These are phyloP conservation scores for Nematostella vectensis DNA, from an alignment of 92 coral and sea anemone genomes.

Conservation along the genomic window DNA sequence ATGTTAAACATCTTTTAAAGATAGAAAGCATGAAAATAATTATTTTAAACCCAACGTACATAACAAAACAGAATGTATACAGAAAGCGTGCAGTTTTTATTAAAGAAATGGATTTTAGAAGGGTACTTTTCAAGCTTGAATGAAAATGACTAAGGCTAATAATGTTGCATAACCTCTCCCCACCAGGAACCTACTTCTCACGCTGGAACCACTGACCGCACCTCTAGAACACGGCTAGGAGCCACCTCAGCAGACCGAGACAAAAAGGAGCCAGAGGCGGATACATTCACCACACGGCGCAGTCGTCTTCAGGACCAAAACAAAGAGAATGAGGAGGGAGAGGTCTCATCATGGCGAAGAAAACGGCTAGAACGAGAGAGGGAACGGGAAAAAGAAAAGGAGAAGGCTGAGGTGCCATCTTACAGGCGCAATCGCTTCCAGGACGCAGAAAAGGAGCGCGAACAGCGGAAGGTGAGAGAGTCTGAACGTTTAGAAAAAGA, in stretches of 20 bases:
- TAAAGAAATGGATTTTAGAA: too few relatives aligned
- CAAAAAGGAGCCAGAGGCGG: conserved; percentile 43
- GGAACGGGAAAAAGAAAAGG: conserved; percentile 51
- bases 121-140: too few relatives aligned
- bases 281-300: conserved; percentile 28
- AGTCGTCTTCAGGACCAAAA: conserved; percentile 23
- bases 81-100: too few relatives aligned
- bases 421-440: conserved; percentile 16
- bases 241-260: conserved; percentile 19
- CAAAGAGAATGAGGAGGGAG: conserved; percentile 75
- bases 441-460: conserved; percentile 18
- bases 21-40: too few relatives aligned
- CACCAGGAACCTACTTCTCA: neutral
- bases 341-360: conserved; percentile 60
- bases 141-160: too few relatives aligned
- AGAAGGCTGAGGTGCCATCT: conserved; percentile 26
- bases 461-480: conserved; percentile 27
- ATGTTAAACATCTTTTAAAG: too few relatives aligned
- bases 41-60: too few relatives aligned
- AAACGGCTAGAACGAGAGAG: conserved; percentile 66
- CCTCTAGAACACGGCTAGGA: neutral
- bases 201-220: neutral
- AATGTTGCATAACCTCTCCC: too few relatives aligned
- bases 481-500: conserved; percentile 46
- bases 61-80: too few relatives aligned